Percentiles rank a stretch among this genome's conserved stretches.
These are phyloP conservation scores for Maniola hyperantus DNA, from an alignment of 2,888 invertebrate species.

Conservation along the genomic window DNA sequence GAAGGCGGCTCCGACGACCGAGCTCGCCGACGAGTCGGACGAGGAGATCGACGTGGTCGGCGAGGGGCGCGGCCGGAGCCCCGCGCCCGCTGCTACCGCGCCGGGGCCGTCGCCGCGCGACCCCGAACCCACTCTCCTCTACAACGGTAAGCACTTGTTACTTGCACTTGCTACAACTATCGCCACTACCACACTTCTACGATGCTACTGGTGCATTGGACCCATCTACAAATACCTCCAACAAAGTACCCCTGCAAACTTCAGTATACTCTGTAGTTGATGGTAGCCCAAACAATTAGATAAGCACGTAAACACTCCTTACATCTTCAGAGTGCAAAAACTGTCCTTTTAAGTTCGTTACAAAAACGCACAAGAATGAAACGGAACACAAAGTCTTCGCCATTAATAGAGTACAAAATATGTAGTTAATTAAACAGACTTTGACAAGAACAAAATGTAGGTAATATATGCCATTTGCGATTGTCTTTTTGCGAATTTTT, in stretches of 20 bases:
- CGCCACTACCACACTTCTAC: too few relatives aligned
- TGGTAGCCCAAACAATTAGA: background rate
- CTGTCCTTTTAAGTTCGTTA: background rate
- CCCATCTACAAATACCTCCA: too few relatives aligned
- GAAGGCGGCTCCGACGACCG: slow-evolving; percentile 87
- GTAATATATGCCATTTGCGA: slow-evolving; percentile 61
- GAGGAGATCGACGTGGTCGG: slow-evolving; percentile 95
- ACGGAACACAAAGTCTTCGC: background rate
- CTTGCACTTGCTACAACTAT: too few relatives aligned
- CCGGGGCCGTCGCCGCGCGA: slow-evolving; percentile 88
- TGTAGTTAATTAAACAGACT: background rate
- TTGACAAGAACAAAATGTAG: background rate
- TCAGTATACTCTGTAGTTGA: background rate
- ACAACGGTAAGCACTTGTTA: slow-evolving; percentile 85
- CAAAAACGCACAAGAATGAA: background rate
- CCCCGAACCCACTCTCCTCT: slow-evolving; percentile 88
- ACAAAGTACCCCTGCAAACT: too few relatives aligned
- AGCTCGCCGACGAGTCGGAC: slow-evolving; percentile 84
- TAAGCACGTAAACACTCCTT: background rate
- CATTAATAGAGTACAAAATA: background rate
- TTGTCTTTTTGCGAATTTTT: slow-evolving; percentile 62
- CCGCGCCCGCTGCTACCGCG: slow-evolving; percentile 80
- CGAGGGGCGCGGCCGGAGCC: slow-evolving; percentile 85
- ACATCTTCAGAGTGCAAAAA: background rate
- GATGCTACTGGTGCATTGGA: too few relatives aligned